A percentile compares a stretch with the other conserved stretches of the same genome.
Evolutionary conservation across 2,888 invertebrate genomes (phyloP).

Genomic region (Mellilla xanthometata): DNA sequence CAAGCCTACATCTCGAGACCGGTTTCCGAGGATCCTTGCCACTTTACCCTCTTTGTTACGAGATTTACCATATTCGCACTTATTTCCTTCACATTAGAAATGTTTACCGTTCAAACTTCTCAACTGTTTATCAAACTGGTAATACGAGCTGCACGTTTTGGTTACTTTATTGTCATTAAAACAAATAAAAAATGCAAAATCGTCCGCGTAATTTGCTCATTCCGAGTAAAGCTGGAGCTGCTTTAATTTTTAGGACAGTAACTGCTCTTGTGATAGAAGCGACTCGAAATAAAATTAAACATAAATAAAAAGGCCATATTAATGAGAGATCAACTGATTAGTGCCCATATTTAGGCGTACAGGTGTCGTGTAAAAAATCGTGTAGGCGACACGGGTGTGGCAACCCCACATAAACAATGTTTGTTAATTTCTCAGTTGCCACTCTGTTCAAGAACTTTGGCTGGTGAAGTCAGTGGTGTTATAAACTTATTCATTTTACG

Average conservation of each 20-base stretch:
- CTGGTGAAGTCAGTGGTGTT: conserved; percentile 39
- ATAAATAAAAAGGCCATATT: conserved; percentile 25
- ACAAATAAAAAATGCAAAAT: conserved; percentile 5
- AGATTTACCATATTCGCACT: conserved; percentile 25
- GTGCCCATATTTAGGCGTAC: conserved; percentile 32
- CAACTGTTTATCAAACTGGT: conserved; percentile 2
- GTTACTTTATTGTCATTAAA: conserved; percentile 2
- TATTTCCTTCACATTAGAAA: conserved; percentile 5
- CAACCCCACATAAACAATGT: conserved; percentile 51
- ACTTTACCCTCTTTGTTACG: conserved; percentile 35
- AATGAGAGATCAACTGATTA: conserved; percentile 35
- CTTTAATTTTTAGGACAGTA: conserved; percentile 16
- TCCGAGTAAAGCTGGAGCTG: neutral
- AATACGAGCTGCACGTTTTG: conserved; percentile 9
- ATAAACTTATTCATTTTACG: conserved; percentile 6
- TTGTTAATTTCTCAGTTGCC: conserved; percentile 54
- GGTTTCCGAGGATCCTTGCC: conserved; percentile 62
- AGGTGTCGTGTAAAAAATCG: conserved; percentile 31
- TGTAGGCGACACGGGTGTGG: conserved; percentile 70
- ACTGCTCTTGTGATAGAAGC: conserved; percentile 27
- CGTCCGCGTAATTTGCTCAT: neutral
- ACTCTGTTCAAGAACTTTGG: conserved; percentile 50
- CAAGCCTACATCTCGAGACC: conserved; percentile 73
- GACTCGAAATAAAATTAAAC: conserved; percentile 10
- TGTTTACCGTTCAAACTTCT: conserved; percentile 3